Percentiles rank a stretch among this genome's conserved stretches.
Conservation (phyloP, 2,797 vertebrate species). For the Cryptoblepharus egeriae region DNA sequence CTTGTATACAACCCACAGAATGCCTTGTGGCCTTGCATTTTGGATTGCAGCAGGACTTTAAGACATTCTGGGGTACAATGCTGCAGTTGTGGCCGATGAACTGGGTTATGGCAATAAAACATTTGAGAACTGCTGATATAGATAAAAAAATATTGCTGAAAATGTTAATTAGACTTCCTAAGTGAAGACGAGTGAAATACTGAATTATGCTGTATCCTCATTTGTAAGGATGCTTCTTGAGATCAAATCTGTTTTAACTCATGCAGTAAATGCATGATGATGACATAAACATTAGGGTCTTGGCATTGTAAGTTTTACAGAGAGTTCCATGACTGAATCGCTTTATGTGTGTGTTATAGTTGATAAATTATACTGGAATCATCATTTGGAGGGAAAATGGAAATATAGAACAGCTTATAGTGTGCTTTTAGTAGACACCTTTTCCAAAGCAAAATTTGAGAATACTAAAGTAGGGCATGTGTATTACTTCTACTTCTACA, state of each 20-base stretch:
- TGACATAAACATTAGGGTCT: not conserved
- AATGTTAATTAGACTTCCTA: not conserved
- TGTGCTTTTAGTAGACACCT: rapidly evolving
- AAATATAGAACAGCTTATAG: not conserved
- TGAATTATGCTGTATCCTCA: not conserved
- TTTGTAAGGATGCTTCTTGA: not conserved
- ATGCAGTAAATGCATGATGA: not conserved
- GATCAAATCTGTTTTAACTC: not conserved
- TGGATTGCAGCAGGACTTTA: too few relatives aligned
- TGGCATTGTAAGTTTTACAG: not conserved
- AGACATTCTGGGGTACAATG: too few relatives aligned
- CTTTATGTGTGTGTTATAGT: not conserved
- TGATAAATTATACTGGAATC: slow-evolving; percentile 3
- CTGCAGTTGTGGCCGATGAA: too few relatives aligned
- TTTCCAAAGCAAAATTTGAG: not conserved
- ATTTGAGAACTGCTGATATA: too few relatives aligned
- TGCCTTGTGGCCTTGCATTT: too few relatives aligned
- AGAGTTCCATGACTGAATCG: not conserved
- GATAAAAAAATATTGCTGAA: not conserved
- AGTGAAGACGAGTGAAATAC: not conserved
- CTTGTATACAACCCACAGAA: too few relatives aligned
- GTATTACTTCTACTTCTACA: too few relatives aligned
- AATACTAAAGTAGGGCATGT: not conserved
- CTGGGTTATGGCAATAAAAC: too few relatives aligned
- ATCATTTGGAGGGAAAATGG: not conserved